These are phyloP conservation scores for Heliconius sara DNA, from an alignment of 2,888 invertebrate species.

Conservation along the genomic window DNA sequence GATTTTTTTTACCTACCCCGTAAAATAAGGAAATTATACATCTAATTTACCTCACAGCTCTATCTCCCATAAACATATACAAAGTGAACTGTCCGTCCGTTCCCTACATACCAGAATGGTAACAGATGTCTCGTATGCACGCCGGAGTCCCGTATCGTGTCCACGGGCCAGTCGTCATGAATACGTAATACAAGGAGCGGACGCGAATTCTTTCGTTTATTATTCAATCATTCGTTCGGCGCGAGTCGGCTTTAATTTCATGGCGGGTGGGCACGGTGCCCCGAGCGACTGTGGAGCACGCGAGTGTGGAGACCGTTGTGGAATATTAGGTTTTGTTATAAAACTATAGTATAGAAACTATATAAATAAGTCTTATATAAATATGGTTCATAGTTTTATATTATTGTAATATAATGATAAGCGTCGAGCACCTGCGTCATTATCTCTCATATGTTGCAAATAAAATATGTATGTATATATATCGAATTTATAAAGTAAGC, in stretches of 20 bases:
- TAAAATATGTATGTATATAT: neutral
- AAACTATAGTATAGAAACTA: neutral
- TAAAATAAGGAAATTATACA: neutral
- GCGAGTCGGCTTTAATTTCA: slow-evolving; percentile 84
- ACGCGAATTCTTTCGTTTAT: slow-evolving; percentile 84
- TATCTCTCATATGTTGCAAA: neutral
- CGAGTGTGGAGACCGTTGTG: slow-evolving; percentile 64
- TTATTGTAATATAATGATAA: neutral
- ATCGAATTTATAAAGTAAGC: neutral
- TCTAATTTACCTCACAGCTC: neutral
- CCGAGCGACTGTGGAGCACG: slow-evolving; percentile 63
- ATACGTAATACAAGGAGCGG: slow-evolving; percentile 83
- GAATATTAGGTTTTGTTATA: slow-evolving; percentile 10
- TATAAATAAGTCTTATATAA: neutral
- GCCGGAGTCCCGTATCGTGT: slow-evolving; percentile 56
- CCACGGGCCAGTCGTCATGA: slow-evolving; percentile 79
- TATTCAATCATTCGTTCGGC: slow-evolving; percentile 84
- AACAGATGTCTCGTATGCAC: slow-evolving; percentile 58
- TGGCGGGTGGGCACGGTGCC: slow-evolving; percentile 81
- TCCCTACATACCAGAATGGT: slow-evolving; percentile 41
- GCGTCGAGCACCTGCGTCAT: neutral
- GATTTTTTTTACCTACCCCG: neutral
- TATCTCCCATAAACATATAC: slow-evolving; percentile 5
- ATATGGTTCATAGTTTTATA: neutral
- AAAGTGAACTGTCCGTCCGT: slow-evolving; percentile 5